phyloP scores from a whole-genome alignment of 2,888 invertebrate genomes.

The Rhynchonema sp. region DNA sequence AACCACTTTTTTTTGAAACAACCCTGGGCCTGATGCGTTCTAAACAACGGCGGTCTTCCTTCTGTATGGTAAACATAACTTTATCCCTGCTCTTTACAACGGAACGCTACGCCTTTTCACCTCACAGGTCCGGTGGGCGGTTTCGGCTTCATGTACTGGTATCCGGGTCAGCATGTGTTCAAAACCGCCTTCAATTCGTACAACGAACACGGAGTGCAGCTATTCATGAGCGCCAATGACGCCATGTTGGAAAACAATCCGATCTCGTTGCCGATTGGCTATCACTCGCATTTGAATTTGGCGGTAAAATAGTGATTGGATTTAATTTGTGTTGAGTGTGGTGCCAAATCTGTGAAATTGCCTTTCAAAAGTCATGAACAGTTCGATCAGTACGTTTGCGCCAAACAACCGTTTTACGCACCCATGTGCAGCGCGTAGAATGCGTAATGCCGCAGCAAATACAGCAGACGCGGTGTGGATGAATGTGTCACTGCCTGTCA shows the following conservation, averaged over 20 bases:
- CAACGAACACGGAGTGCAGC: conserved; percentile 3
- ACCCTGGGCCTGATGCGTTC: no score
- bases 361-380: background rate
- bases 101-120: no score
- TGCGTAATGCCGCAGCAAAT: no score
- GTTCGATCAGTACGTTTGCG: background rate
- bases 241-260: conserved; percentile 1
- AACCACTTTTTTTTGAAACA: no score
- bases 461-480: no score
- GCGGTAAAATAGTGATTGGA: background rate
- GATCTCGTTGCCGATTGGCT: background rate
- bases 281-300: background rate
- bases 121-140: conserved; percentile 4
- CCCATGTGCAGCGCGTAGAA: no score
- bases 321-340: background rate
- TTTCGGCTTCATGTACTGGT: conserved; percentile 5
- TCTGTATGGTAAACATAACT: no score
- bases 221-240: conserved; percentile 2
- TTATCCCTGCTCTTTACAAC: no score
- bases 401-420: background rate
- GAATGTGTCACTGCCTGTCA: no score
- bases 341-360: background rate
- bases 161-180: background rate
- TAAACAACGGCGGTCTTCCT: no score
- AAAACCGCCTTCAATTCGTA: conserved; percentile 3